phyloP scores from a whole-genome alignment of 2,888 invertebrate genomes.

The Cosmorhoe ocellata region DNA sequence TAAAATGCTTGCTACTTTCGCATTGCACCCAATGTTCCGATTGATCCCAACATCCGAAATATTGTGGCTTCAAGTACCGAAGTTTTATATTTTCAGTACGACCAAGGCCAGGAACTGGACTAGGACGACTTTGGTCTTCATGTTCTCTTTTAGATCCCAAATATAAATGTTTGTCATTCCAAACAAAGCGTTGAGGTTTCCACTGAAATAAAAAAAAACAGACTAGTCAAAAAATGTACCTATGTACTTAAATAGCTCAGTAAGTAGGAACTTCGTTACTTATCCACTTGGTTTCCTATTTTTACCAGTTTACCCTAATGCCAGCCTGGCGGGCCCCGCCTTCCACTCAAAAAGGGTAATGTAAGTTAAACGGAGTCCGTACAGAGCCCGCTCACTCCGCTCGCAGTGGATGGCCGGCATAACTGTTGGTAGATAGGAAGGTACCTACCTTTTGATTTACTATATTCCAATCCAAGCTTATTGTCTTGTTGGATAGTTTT shows the following conservation, averaged over 20 bases:
- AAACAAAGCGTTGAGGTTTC: conserved; percentile 39
- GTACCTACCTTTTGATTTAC: conserved; percentile 22
- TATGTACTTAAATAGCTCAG: no score
- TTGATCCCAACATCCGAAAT: conserved; percentile 56
- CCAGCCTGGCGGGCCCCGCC: no score
- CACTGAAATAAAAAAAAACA: conserved; percentile 12
- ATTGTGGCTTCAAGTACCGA: conserved; percentile 55
- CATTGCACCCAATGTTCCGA: conserved; percentile 62
- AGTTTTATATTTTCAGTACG: conserved; percentile 53
- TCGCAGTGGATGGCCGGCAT: no score
- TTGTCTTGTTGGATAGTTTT: conserved; percentile 9
- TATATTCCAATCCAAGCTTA: conserved; percentile 20
- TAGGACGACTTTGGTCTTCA: conserved; percentile 52
- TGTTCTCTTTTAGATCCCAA: conserved; percentile 71
- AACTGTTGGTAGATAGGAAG: not conserved
- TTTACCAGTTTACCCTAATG: no score
- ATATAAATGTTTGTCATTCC: conserved; percentile 82
- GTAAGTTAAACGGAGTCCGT: no score
- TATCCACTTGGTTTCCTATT: no score
- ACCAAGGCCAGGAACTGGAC: conserved; percentile 55
- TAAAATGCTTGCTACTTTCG: conserved; percentile 33
- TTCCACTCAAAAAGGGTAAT: no score
- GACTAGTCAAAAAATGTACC: no score
- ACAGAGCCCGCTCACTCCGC: no score
- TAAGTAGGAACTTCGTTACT: no score